Evolutionary conservation across 1,140 invertebrate species (phyloP).

Genomic region (Lineus longissimus): DNA sequence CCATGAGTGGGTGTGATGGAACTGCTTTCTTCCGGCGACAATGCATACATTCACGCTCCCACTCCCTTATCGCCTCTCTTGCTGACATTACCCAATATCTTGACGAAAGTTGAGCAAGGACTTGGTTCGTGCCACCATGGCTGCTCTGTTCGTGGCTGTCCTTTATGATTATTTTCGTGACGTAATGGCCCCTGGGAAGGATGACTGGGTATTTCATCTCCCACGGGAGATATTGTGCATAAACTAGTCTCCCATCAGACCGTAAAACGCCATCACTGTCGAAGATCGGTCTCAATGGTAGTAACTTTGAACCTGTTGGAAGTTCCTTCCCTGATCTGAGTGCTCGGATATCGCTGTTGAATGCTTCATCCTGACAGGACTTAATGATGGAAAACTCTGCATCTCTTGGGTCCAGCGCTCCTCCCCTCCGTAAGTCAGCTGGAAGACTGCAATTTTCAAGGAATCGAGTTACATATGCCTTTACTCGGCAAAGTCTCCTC

Average conservation of each 20-base stretch:
- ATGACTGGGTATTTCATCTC: conserved; percentile 9
- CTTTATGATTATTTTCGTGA: conserved; percentile 6
- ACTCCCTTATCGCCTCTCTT: not conserved
- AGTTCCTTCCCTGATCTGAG: not conserved
- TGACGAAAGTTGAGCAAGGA: not conserved
- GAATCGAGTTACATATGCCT: no score
- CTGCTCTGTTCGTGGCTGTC: not conserved
- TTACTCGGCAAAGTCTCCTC: no score
- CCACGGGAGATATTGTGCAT: not conserved
- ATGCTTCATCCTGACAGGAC: not conserved
- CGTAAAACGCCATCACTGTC: not conserved
- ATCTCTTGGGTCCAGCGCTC: not conserved
- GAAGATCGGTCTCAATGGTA: not conserved
- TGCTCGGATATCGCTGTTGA: not conserved
- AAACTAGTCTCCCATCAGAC: not conserved
- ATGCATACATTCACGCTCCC: not conserved
- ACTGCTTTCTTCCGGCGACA: not conserved
- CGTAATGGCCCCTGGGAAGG: not conserved
- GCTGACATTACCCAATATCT: conserved; percentile 5
- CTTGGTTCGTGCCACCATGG: conserved; percentile 2
- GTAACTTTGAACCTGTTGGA: not conserved
- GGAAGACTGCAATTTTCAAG: no score
- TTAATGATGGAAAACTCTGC: not conserved
- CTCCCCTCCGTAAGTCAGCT: no score
- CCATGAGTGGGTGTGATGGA: not conserved